These are phyloP conservation scores for Hesperia comma DNA, from an alignment of 2,888 invertebrate genomes.

Conservation along the genomic window DNA sequence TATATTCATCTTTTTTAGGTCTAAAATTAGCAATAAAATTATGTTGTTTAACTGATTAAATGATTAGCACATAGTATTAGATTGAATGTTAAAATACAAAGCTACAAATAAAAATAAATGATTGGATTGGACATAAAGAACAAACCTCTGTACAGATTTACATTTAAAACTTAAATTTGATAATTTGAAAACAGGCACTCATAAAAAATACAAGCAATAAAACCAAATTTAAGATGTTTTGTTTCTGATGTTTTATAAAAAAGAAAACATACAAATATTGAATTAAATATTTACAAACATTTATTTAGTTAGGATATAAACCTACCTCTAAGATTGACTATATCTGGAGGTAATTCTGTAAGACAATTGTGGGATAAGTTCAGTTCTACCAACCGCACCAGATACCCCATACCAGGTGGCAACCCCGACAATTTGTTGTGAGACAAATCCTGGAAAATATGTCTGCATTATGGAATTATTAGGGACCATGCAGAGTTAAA, in stretches of 20 bases:
- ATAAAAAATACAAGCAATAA: too few relatives aligned
- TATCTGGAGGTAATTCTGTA: conserved; percentile 90
- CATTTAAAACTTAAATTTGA: too few relatives aligned
- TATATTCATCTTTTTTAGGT: conserved; percentile 88
- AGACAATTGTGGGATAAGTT: conserved; percentile 90
- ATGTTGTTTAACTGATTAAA: conserved; percentile 1
- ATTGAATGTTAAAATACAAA: background rate
- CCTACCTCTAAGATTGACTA: conserved; percentile 92
- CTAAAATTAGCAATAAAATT: conserved; percentile 63
- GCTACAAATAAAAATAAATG: background rate
- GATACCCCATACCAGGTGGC: conserved; percentile 92
- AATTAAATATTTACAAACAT: too few relatives aligned
- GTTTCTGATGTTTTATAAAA: background rate
- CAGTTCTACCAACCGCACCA: conserved; percentile 89
- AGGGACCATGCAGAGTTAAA: too few relatives aligned
- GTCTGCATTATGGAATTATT: background rate
- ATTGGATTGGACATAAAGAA: background rate
- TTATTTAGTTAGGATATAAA: conserved; percentile 37
- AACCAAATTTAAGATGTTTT: background rate
- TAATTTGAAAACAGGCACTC: too few relatives aligned
- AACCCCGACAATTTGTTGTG: conserved; percentile 88
- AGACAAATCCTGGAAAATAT: conserved; percentile 87
- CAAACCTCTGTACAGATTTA: background rate
- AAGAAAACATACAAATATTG: background rate
- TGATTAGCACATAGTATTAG: background rate